These are phyloP conservation scores for Geothlypis trichas DNA, from an alignment of 2,113 vertebrate species.

Conservation along the genomic window DNA sequence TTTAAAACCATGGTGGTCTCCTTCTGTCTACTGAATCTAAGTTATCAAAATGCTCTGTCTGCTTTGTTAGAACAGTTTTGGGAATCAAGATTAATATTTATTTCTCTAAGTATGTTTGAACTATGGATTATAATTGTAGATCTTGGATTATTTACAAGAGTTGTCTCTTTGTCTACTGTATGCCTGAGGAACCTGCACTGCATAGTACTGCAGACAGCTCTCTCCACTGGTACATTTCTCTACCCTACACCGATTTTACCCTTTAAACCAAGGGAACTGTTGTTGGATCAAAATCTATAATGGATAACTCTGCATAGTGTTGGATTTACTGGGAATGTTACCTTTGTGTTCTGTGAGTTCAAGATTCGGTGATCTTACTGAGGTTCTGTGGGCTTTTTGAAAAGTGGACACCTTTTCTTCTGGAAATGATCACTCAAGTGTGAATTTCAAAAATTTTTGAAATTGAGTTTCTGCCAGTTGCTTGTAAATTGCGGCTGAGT, in stretches of 20 bases:
- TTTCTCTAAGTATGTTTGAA: neutral
- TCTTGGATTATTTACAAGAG: neutral
- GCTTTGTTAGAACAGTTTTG: neutral
- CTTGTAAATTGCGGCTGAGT: neutral
- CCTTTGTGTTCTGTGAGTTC: neutral
- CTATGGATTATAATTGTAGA: neutral
- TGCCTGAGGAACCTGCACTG: neutral
- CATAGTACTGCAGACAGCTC: accelerated
- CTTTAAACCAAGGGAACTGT: neutral
- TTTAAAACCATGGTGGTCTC: neutral
- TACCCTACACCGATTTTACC: neutral
- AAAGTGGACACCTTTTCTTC: neutral
- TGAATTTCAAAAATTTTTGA: neutral
- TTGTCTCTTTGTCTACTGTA: neutral
- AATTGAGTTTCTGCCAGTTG: neutral
- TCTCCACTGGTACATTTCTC: neutral
- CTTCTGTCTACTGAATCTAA: neutral
- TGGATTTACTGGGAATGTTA: neutral
- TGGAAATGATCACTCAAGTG: neutral
- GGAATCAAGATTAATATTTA: neutral
- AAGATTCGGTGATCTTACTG: neutral
- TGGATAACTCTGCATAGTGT: accelerated
- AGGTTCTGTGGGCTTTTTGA: neutral
- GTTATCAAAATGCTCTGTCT: neutral
- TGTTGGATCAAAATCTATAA: neutral